Evolutionary conservation across 2,797 vertebrate species (phyloP).

Genomic region (Xyrichtys novacula): DNA sequence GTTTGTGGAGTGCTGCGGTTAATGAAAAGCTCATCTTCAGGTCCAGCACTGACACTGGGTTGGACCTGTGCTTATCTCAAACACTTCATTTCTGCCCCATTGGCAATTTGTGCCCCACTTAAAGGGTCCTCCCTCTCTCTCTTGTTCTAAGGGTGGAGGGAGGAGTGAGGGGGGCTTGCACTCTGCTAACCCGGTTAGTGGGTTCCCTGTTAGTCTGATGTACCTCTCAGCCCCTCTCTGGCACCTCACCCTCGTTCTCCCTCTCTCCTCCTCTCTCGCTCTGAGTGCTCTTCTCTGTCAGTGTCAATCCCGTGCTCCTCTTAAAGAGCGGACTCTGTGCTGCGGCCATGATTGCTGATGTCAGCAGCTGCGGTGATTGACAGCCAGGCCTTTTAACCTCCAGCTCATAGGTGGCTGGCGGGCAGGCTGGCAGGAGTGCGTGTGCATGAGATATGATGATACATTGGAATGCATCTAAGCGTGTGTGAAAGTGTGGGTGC

Average conservation of each 20-base stretch:
- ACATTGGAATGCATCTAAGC: slow-evolving; percentile 44
- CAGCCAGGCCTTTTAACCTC: slow-evolving; percentile 82
- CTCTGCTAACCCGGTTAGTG: slow-evolving; percentile 84
- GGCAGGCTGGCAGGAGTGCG: slow-evolving; percentile 35
- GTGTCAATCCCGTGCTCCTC: slow-evolving; percentile 76
- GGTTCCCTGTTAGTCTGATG: slow-evolving; percentile 65
- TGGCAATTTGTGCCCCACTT: slow-evolving; percentile 80
- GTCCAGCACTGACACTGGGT: slow-evolving; percentile 59
- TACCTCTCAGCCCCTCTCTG: slow-evolving; percentile 66
- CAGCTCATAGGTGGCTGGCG: slow-evolving; percentile 53
- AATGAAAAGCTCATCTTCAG: slow-evolving; percentile 79
- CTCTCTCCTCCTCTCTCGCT: slow-evolving; percentile 50
- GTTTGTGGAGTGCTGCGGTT: slow-evolving; percentile 54
- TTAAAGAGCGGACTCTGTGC: slow-evolving; percentile 72
- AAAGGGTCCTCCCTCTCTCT: slow-evolving; percentile 68
- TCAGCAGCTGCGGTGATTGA: slow-evolving; percentile 83
- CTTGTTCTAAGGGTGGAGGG: slow-evolving; percentile 11
- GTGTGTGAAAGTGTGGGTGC: slow-evolving; percentile 28
- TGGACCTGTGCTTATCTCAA: slow-evolving; percentile 68
- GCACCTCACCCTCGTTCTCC: slow-evolving; percentile 30
- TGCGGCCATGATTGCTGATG: slow-evolving; percentile 79
- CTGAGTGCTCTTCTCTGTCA: slow-evolving; percentile 77
- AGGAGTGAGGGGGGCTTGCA: slow-evolving; percentile 47
- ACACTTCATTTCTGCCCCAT: slow-evolving; percentile 78
- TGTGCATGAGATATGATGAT: slow-evolving; percentile 59